Evolutionary conservation across 2,113 vertebrate species (phyloP).

Genomic region (Pimephales promelas): DNA sequence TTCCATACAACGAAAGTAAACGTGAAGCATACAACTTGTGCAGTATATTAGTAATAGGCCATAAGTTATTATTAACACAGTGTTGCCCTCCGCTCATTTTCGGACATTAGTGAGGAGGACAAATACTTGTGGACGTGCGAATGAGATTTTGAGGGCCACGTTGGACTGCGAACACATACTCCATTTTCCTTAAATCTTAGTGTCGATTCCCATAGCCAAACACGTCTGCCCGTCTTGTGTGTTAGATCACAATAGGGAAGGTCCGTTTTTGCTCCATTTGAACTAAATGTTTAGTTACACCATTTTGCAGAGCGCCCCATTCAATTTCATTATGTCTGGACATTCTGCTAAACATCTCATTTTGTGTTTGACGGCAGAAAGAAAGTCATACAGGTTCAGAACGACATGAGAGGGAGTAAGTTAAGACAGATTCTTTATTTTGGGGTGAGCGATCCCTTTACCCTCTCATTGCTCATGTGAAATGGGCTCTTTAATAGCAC

Average conservation of each 20-base stretch:
- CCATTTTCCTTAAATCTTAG: background rate
- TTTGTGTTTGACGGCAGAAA: background rate
- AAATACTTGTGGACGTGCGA: background rate
- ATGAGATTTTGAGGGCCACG: background rate
- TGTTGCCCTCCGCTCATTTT: background rate
- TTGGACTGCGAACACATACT: background rate
- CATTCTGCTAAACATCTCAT: background rate
- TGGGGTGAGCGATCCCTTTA: constrained; percentile 10
- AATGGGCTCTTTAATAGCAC: constrained; percentile 18
- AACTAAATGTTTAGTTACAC: background rate
- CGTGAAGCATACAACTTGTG: too few relatives aligned
- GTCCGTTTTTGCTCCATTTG: background rate
- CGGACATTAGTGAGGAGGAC: background rate
- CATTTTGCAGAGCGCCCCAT: background rate
- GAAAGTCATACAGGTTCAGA: background rate
- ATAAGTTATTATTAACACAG: background rate
- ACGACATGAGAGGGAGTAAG: background rate
- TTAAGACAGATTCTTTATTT: background rate
- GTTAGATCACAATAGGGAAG: background rate
- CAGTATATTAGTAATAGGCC: background rate
- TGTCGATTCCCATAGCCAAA: background rate
- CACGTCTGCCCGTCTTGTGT: background rate
- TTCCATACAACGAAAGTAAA: background rate
- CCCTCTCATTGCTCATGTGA: constrained; percentile 4
- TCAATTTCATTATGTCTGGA: background rate